Evolutionary conservation across 23 tunicate species (phyloP).

Genomic region (Trididemnum miniatum): DNA sequence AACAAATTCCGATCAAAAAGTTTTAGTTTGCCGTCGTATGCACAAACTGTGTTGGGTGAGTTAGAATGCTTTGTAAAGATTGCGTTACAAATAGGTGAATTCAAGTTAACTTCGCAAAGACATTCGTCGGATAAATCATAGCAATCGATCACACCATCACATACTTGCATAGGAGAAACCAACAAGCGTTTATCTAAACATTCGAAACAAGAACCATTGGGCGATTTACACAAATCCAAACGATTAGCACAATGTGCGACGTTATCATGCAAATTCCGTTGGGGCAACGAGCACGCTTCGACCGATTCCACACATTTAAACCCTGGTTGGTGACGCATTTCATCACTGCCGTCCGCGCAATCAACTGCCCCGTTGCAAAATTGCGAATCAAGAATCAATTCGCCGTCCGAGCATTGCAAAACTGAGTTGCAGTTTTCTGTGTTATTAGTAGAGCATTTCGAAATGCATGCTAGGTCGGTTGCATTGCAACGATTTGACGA

Average conservation of each 20-base stretch:
- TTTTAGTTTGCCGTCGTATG: no score
- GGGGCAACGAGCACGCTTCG: neutral
- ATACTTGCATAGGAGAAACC: conserved; percentile 31
- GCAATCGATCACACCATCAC: no score
- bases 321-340: conserved; percentile 1
- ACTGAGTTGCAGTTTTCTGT: neutral
- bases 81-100: neutral
- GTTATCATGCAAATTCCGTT: conserved; percentile 25
- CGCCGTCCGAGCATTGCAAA: neutral
- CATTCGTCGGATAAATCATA: conserved; percentile 50
- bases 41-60: no score
- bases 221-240: conserved; percentile 35
- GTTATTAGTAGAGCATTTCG: neutral
- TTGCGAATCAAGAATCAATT: neutral
- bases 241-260: conserved; percentile 31
- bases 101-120: no score
- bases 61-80: no score
- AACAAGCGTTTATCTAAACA: conserved; percentile 23
- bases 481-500: neutral
- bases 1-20: no score
- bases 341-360: conserved; percentile 18
- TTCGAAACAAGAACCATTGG: conserved; percentile 21
- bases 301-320: conserved; percentile 2
- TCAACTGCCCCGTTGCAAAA: conserved; percentile 16
- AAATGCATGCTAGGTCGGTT: neutral